Percentiles rank a stretch among this genome's conserved stretches.
These are phyloP conservation scores for Rhea pennata DNA, from an alignment of 2,113 vertebrate species.

Conservation along the genomic window DNA sequence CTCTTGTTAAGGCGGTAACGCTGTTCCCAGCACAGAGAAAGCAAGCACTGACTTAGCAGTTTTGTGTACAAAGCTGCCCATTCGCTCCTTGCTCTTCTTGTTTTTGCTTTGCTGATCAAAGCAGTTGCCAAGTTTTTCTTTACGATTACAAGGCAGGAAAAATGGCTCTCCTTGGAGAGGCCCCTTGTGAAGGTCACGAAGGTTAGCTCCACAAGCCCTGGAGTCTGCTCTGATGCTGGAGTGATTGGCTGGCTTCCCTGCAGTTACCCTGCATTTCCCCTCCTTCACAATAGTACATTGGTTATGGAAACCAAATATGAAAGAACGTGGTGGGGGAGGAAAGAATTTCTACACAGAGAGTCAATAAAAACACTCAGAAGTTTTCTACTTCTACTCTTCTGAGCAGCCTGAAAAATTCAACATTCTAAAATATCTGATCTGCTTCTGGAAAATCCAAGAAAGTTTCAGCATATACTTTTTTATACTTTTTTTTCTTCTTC, in stretches of 20 bases:
- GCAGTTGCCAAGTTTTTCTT: slow-evolving; percentile 83
- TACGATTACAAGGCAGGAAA: slow-evolving; percentile 79
- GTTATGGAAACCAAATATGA: slow-evolving; percentile 88
- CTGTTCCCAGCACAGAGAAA: not conserved
- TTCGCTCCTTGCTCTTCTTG: slow-evolving; percentile 86
- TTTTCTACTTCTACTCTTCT: slow-evolving; percentile 21
- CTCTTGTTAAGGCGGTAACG: not conserved
- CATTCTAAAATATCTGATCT: slow-evolving; percentile 1
- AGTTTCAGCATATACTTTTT: not conserved
- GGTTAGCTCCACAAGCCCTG: slow-evolving; percentile 63
- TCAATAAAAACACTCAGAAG: slow-evolving; percentile 19
- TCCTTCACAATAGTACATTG: slow-evolving; percentile 62
- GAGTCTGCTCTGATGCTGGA: slow-evolving; percentile 70
- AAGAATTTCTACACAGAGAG: slow-evolving; percentile 57
- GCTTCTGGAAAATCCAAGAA: slow-evolving; percentile 34
- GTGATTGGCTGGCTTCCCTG: slow-evolving; percentile 80
- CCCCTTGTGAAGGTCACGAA: slow-evolving; percentile 82
- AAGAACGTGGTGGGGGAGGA: slow-evolving; percentile 70
- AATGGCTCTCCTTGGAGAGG: slow-evolving; percentile 80
- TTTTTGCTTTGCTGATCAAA: slow-evolving; percentile 95
- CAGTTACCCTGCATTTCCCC: slow-evolving; percentile 80
- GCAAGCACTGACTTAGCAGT: slow-evolving; percentile 81
- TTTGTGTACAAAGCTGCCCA: slow-evolving; percentile 83
- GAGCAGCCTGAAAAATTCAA: slow-evolving; percentile 18
- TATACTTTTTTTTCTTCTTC: not conserved